A percentile compares a stretch with the other conserved stretches of the same genome.
Conservation (phyloP, 2,888 invertebrate species). For the Drosophila cognata region DNA sequence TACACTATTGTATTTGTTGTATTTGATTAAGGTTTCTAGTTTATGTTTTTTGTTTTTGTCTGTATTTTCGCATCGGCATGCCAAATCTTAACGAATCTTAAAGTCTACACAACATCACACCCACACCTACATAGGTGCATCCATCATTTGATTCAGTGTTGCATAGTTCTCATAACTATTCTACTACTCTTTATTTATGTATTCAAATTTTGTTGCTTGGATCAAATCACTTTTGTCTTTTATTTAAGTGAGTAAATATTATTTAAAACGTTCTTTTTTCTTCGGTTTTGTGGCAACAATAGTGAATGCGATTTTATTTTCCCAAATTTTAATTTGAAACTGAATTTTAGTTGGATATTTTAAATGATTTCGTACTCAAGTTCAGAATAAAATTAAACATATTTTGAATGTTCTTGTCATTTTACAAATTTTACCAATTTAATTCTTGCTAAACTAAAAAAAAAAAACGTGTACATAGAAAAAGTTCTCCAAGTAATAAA, state of each 20-base stretch:
- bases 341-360: not conserved
- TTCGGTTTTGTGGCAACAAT: not conserved
- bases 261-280: not conserved
- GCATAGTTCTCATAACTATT: conserved; percentile 1
- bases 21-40: conserved; percentile 58
- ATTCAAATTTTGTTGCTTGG: not conserved
- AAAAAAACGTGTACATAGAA: conserved; percentile 62
- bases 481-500: conserved; percentile 56
- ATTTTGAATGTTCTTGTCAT: conserved; percentile 1
- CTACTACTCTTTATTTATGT: not conserved
- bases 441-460: conserved; percentile 32
- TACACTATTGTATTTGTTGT: conserved; percentile 48
- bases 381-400: not conserved
- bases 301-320: not conserved
- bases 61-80: conserved; percentile 26
- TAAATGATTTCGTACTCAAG: not conserved
- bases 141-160: not conserved
- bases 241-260: conserved; percentile 1
- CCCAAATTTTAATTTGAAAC: not conserved
- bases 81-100: not conserved
- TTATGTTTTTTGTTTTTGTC: conserved; percentile 75
- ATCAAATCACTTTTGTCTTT: not conserved
- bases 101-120: conserved; percentile 20
- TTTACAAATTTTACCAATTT: not conserved
- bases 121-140: not conserved